Evolutionary conservation across 1,140 invertebrate genomes (phyloP), one percentile per base, ranked within the genome.

Genomic region (Ganaspis sp.): DNA sequence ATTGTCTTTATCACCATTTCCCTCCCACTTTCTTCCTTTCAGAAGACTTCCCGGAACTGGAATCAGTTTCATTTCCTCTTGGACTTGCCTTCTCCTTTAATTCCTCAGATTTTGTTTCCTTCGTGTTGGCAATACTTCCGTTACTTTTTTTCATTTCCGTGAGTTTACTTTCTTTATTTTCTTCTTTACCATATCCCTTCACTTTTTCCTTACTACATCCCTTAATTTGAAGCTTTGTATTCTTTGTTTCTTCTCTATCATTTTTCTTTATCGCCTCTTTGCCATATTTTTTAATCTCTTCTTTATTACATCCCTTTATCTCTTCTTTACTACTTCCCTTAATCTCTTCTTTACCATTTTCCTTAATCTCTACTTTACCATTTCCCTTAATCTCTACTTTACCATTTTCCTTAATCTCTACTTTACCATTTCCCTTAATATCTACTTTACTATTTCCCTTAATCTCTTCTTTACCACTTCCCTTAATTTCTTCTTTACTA

Each of bases 11-110:
- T 64, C 15, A n/a, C 15, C 15, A 64, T 6, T 64, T n/a, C 23
- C 9, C 26, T n/a, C 1, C 11, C 11, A 29, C 9, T 29, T 64
- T 29, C 5, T 8, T 64, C 15, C 23, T 15, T n/a, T 64, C 58
- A 17, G 34, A 40, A 40, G 37, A 70, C 21, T 70, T 70, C 37
- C 37, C 40, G 19, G 72, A 73, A 34, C 9, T 29, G 4, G 58
- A 64, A 12, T 15, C 23, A 64, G 58, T 29, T n/a, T 64, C 69
- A 37, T 45, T 70, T 8, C 37, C 21, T 40, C 64, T 75, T 29
- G 74, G 74, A 53, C 74, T 75, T 12, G 74, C 64, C 11, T 49
- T 64, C 21, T 75, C 74, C 37, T 75, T 75, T 12, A 45, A 45
- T 17, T 75, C 74, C 15, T 26, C 17, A 4, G 54, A 21, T 17